Base-by-base conservation (phyloP, 1,140 invertebrate species). In the Periplaneta americana region DNA sequence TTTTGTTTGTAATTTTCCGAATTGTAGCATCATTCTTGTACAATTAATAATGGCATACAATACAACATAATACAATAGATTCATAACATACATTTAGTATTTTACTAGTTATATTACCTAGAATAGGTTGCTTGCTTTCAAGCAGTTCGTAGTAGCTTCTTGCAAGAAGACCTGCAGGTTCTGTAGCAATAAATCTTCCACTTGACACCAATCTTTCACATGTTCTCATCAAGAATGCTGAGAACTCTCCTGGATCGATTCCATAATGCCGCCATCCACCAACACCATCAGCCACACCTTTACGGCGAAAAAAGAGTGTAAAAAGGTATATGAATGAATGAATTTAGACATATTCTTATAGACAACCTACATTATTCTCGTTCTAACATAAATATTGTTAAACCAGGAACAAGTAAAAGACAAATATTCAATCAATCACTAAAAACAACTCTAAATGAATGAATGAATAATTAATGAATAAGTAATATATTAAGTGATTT, bases 201-300 rank as follows among this genome's bases (percentile, higher is more conserved):
- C 93, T 92, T 83, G 93, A 92, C 76, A 99, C 97, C 84, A 99
- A 91, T 84, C 97, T 93, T 89, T 98, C 96, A 88, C 98, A 99
- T 36, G 96, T 96, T 86, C 92, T 92, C 98, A 99, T 99, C 82
- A 99, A 89, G 85, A 95, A 95, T 82, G 93, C 93, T 28, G 97
- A 98, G 90, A 99, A 99, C 86, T 96, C 94, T 37, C 98, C 98
- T 5, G 98, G 98, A 90, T 99, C 97, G 81, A 99, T 96, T n/a
- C 98, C 98, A 89, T 99, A 98, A 83, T 95, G 94, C 85, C 97
- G 91, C 98, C 98, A 99, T 78, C 98, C 98, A 81, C 98, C 98
- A 80, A 99, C 98, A 82, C 98, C 98, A 90, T 99, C 98, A 79
- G 98, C 98, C 83, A 99, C 97, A 86, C 98, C 97, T 98, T 85